Conservation (phyloP, 2,113 vertebrate genomes). For the Rhea pennata region DNA sequence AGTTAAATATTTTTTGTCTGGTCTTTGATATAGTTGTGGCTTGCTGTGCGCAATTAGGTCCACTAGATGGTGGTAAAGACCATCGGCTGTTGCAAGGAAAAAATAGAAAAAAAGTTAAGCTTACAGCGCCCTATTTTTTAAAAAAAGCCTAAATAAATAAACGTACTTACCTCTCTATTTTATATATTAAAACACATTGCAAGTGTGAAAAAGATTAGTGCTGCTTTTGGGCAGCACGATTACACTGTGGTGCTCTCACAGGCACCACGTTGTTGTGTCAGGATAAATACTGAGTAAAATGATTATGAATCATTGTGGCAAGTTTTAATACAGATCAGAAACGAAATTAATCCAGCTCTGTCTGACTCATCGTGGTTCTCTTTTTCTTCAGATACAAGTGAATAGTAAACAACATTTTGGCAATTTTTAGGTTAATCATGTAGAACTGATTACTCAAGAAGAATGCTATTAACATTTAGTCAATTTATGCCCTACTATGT, state of each 20-base stretch:
- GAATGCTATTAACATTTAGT: slow-evolving; percentile 84
- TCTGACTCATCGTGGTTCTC: slow-evolving; percentile 65
- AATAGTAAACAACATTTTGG: slow-evolving; percentile 84
- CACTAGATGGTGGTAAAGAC: slow-evolving; percentile 84
- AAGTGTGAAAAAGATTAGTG: neutral
- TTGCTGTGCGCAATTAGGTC: slow-evolving; percentile 57
- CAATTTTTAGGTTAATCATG: slow-evolving; percentile 84
- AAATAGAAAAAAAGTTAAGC: neutral
- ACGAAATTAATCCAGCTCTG: slow-evolving; percentile 78
- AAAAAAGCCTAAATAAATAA: neutral
- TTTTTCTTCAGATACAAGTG: slow-evolving; percentile 78
- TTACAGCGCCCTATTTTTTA: neutral
- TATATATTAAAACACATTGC: neutral
- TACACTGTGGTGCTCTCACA: slow-evolving; percentile 25
- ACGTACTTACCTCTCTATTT: neutral
- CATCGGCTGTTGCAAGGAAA: slow-evolving; percentile 31
- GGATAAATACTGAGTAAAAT: slow-evolving; percentile 73
- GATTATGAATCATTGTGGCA: slow-evolving; percentile 80
- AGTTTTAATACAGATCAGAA: slow-evolving; percentile 80
- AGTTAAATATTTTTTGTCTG: neutral
- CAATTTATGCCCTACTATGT: slow-evolving; percentile 80
- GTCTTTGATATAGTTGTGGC: neutral
- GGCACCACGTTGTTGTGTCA: slow-evolving; percentile 67
- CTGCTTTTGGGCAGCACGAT: slow-evolving; percentile 33
- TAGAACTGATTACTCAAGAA: slow-evolving; percentile 84